These are phyloP conservation scores for Drosophila nr. perissopoda DNA, from an alignment of 2,888 invertebrate genomes.

Conservation along the genomic window DNA sequence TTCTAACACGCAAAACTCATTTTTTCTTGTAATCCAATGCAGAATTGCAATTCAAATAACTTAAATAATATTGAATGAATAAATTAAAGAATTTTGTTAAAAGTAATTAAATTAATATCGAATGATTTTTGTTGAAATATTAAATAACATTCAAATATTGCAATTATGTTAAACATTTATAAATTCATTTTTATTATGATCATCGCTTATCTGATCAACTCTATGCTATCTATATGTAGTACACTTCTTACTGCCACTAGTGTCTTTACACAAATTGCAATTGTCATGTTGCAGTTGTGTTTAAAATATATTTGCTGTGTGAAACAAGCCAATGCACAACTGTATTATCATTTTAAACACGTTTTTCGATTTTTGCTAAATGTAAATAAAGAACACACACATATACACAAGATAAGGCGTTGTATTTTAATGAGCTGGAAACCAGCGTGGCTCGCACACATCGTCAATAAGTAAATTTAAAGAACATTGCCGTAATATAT, in stretches of 20 bases:
- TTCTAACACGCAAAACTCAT: not conserved
- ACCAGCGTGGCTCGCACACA: conserved; percentile 56
- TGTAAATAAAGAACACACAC: conserved; percentile 39
- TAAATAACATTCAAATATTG: not conserved
- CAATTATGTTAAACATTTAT: not conserved
- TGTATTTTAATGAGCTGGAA: conserved; percentile 53
- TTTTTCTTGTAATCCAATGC: not conserved
- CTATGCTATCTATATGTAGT: not conserved
- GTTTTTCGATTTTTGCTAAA: conserved; percentile 54
- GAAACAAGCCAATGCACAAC: conserved; percentile 49
- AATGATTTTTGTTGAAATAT: not conserved
- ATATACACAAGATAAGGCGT: conserved; percentile 7
- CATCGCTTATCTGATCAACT: not conserved
- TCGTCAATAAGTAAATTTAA: conserved; percentile 61
- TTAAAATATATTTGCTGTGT: conserved; percentile 48
- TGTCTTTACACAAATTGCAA: not conserved
- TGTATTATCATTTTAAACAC: conserved; percentile 69
- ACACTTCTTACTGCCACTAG: not conserved
- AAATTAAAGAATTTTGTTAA: not conserved
- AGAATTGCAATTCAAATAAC: not conserved
- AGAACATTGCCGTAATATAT: conserved; percentile 68
- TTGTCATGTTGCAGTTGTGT: conserved; percentile 1
- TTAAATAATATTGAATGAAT: not conserved
- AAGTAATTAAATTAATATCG: not conserved
- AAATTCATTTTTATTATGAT: not conserved